Evolutionary conservation across 1,140 invertebrate species (phyloP).

Genomic region (Nilaparvata lugens): DNA sequence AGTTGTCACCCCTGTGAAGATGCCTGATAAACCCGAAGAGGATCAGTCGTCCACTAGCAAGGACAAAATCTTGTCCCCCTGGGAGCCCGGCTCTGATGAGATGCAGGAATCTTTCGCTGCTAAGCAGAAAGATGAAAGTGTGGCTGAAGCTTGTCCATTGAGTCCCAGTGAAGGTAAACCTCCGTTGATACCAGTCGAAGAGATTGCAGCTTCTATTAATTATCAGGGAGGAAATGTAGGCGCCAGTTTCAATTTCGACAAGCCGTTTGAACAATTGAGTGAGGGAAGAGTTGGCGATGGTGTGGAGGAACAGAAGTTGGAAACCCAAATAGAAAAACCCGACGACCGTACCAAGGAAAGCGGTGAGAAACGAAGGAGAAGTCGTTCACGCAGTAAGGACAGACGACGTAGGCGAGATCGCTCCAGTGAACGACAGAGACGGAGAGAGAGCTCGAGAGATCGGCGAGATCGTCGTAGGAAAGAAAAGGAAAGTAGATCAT

Average conservation of each 20-base stretch:
- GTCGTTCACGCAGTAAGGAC: background rate
- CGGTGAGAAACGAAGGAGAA: background rate
- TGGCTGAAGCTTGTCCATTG: too few relatives aligned
- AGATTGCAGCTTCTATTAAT: too few relatives aligned
- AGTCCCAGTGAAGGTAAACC: too few relatives aligned
- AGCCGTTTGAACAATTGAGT: background rate
- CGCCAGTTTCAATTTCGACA: background rate
- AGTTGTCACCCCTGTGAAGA: background rate
- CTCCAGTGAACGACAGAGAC: constrained; percentile 7
- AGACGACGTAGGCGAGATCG: constrained; percentile 5
- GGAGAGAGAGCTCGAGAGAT: constrained; percentile 10
- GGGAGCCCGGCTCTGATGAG: too few relatives aligned
- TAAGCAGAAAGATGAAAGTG: too few relatives aligned
- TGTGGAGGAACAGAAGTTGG: background rate
- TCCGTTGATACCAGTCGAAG: too few relatives aligned
- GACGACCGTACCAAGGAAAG: background rate
- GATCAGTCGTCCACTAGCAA: too few relatives aligned
- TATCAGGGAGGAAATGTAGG: background rate
- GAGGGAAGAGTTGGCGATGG: background rate
- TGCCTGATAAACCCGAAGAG: too few relatives aligned
- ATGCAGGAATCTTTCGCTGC: too few relatives aligned
- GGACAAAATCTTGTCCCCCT: too few relatives aligned
- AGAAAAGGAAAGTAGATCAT: constrained; percentile 5
- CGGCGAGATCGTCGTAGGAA: constrained; percentile 7
- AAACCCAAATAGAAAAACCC: constrained; percentile 2